Base-by-base conservation (phyloP, 2,797 vertebrate genomes). In the Galagoides demidoff region DNA sequence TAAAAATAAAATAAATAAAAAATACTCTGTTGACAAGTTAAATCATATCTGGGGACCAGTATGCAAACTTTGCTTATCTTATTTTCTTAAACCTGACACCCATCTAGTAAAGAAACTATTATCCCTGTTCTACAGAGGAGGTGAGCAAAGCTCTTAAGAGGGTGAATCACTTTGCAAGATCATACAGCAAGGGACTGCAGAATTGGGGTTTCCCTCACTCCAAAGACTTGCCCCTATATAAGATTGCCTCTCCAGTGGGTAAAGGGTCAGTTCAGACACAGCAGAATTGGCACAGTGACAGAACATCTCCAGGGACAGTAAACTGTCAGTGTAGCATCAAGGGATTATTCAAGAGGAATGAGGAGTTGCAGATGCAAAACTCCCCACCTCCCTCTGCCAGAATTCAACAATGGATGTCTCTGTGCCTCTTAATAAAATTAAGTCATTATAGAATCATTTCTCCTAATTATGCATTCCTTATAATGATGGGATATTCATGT, bases 381-480 rank as follows among this genome's bases (percentile, higher is more conserved):
- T 92, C n/a, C 87, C 77, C 12, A n/a, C 63, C 81, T 85, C 78
- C 92, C 66, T 76, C 88, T 85, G 97, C 88, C 94, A 89, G 78
- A 82, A 89, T 39, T 84, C 92, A 90, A 96, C 94, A 94, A 93
- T 92, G 94, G 85, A 45, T 29, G 76, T 68, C 92, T 97, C 92
- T 97, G 95, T 96, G 82, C 31, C 82, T 43, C 73, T 94, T 95
- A 87, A 94, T 94, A 92, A 94, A 92, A 73, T 90, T 34, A 91
- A 95, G 74, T 92, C 88, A 71, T 37, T 39, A 63, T n/a, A 45
- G 87, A 81, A 94, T 87, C 61, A 59, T 95, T 92, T 96, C 82
- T 96, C 34, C 86, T 57, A 93, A 66, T 93, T 86, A 96, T 82
- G 84, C 55, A 45, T 59, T 76, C 27, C 6, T 78, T 85, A 29